Evolutionary conservation across 2,797 vertebrate genomes (phyloP).

Genomic region (Scarus forsteni): DNA sequence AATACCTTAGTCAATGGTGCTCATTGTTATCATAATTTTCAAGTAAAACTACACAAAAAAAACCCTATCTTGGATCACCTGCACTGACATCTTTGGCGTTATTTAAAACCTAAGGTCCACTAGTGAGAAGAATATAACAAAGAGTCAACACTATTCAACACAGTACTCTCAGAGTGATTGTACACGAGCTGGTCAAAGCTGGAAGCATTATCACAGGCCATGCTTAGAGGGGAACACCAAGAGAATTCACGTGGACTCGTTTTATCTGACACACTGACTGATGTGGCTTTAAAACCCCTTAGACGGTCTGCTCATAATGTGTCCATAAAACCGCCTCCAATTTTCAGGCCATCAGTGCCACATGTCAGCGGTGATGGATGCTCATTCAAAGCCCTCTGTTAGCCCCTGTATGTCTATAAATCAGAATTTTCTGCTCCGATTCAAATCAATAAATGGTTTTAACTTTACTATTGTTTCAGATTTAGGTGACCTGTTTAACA

Average conservation of each 20-base stretch:
- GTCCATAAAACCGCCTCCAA: conserved; percentile 76
- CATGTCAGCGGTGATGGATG: conserved; percentile 78
- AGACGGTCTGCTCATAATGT: conserved; percentile 80
- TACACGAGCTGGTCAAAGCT: conserved; percentile 54
- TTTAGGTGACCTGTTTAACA: conserved; percentile 57
- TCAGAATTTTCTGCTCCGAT: conserved; percentile 58
- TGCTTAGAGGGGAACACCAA: conserved; percentile 37
- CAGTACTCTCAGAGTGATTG: conserved; percentile 50
- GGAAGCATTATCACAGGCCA: conserved; percentile 21
- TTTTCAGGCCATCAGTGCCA: conserved; percentile 74
- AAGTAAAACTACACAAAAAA: no score
- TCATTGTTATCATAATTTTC: no score
- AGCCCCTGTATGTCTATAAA: conserved; percentile 68
- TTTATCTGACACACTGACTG: conserved; percentile 74
- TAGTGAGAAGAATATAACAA: conserved; percentile 64
- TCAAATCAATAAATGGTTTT: conserved; percentile 70
- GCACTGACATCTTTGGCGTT: conserved; percentile 48
- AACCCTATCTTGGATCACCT: not conserved
- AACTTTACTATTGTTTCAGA: conserved; percentile 46
- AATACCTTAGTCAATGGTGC: no score
- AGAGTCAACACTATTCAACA: conserved; percentile 56
- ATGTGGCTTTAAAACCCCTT: conserved; percentile 77
- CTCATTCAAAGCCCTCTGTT: conserved; percentile 63
- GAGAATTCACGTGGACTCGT: conserved; percentile 53
- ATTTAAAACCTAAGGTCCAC: conserved; percentile 48